phyloP scores from a whole-genome alignment of 2,888 invertebrate species.

The Tolmerus cingulatus region DNA sequence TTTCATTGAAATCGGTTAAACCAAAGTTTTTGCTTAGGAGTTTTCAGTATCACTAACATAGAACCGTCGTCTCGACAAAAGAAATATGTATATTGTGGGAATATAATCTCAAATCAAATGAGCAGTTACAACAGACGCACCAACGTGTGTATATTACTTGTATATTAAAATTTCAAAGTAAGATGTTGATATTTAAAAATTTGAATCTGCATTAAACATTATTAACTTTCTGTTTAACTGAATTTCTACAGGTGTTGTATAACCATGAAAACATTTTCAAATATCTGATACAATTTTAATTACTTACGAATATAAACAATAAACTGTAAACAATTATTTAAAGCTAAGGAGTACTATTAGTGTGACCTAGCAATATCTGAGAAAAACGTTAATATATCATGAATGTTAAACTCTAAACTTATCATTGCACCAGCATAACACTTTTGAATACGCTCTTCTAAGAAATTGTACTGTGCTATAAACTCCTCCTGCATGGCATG shows the following conservation, averaged over 20 bases:
- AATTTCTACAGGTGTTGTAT: neutral
- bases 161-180: no score
- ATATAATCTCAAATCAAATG: no score
- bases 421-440: slow-evolving; percentile 97
- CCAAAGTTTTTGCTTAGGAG: no score
- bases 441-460: slow-evolving; percentile 90
- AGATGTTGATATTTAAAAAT: no score
- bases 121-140: no score
- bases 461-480: slow-evolving; percentile 91
- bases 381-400: slow-evolving; percentile 95
- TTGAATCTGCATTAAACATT: no score
- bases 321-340: neutral
- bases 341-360: slow-evolving; percentile 62
- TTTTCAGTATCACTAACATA: no score
- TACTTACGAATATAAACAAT: neutral
- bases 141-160: no score
- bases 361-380: slow-evolving; percentile 98
- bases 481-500: slow-evolving; percentile 99
- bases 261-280: neutral
- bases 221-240: neutral
- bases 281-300: neutral
- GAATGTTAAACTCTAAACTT: slow-evolving; percentile 91
- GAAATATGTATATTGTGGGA: no score
- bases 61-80: no score
- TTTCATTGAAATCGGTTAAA: no score